Evolutionary conservation across 2,113 vertebrate genomes (phyloP), one percentile per base, ranked within the genome.

Genomic region (Emydura subglobosa): DNA sequence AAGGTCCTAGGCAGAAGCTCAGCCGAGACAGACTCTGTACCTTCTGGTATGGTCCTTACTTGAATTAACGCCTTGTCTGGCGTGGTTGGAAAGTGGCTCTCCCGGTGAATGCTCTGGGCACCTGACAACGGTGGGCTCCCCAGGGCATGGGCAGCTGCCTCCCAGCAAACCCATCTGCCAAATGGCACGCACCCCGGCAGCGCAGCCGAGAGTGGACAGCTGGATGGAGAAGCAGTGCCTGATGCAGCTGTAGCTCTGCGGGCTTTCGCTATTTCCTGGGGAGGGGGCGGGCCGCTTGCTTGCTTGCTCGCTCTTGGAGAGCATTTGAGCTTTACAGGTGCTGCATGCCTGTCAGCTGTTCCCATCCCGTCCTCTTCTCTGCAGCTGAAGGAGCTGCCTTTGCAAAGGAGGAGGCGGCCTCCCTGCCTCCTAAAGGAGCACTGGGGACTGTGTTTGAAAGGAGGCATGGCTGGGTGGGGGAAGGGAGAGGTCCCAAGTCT

Each of bases 201-300:
- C 93, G 93, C 90, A 91, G 88, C 59, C 42, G 85, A 92, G 87
- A 57, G 95, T 22, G n/a, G 72, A 90, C 82, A 53, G 10, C 74
- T 89, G 87, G 89, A 89, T 83, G 57, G 93, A 91, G 87, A 82
- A 50, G 16, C 53, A 82, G 92, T 29, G 50, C 57, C 74, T 11
- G 17, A 49, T 72, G 84, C 91, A 91, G 8, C 6, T 95, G 87
- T 44, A 78, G 6, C 51, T 94, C 85, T 89, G 54, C 86, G 34
- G 93, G 91, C 83, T 76, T 84, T 83, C 76, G 57, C 81, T 96
- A 79, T 74, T 87, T 94, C 91, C 95, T 90, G 29, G 19, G 80
- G 11, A 13, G 27, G 39, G 50, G 24, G 3, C 11, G 22, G n/a
- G 24, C 54, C 6, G 3, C 5, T 4, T 12, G 5, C 5, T 4